Percentiles rank a stretch among this genome's conserved stretches.
phyloP scores from a whole-genome alignment of 2,797 vertebrate genomes.

The Cyclura pinguis region DNA sequence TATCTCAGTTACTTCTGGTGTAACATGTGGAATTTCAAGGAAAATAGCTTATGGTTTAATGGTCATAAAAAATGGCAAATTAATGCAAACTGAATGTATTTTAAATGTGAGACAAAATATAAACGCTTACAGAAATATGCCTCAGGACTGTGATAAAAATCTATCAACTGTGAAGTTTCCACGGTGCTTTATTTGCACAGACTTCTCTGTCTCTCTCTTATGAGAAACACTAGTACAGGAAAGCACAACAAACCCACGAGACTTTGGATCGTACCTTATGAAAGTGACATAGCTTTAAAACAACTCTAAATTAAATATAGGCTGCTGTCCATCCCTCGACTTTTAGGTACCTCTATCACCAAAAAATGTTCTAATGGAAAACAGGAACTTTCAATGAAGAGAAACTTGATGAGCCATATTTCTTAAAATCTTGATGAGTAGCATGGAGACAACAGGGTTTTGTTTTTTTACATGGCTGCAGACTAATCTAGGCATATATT shows the following conservation, averaged over 20 bases:
- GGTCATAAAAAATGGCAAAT: constrained; percentile 5
- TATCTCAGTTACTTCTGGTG: not conserved
- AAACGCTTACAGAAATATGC: not conserved
- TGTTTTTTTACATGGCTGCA: not conserved
- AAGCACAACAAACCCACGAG: not conserved
- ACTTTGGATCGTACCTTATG: not conserved
- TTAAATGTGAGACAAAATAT: not conserved
- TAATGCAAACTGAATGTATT: not conserved
- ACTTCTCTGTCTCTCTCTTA: not conserved
- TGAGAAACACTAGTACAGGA: not conserved
- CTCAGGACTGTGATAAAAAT: not conserved
- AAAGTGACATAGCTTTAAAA: not conserved
- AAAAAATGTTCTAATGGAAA: not conserved
- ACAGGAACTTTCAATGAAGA: not conserved
- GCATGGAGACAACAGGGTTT: accelerated
- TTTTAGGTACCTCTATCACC: constrained; percentile 18
- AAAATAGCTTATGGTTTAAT: constrained; percentile 36
- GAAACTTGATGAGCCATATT: not conserved
- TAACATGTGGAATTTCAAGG: constrained; percentile 41
- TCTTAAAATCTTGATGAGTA: not conserved
- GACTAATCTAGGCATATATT: constrained; percentile 1
- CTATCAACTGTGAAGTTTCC: not conserved
- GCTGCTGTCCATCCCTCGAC: not conserved
- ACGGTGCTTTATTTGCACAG: not conserved
- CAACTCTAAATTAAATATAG: not conserved